Evolutionary conservation across 2,888 invertebrate genomes (phyloP), one percentile per base, ranked within the genome.

Genomic region (Mimachlamys varia): DNA sequence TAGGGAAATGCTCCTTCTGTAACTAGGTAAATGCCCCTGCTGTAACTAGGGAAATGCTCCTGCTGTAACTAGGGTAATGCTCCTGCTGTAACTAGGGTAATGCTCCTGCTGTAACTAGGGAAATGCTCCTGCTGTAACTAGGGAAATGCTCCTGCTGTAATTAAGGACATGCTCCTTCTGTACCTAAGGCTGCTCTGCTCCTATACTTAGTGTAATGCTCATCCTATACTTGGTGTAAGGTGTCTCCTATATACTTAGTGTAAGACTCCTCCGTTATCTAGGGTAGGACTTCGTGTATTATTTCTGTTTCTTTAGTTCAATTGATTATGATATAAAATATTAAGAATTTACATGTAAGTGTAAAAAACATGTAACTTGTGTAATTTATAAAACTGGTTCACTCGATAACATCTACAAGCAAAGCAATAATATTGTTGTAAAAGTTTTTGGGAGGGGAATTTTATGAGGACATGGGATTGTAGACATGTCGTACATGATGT

Each of bases 291-390:
- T 44, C 44, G 3, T 44, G 44, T 44, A 44, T n/a, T n/a, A n/a
- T n/a, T n/a, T n/a, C 5, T 10, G 62, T 27, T 76, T 27, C 17
- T 76, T 76, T 76, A n/a, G 62, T 27, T 76, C 27, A 76, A 76
- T 13, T 27, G 62, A 76, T 76, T 76, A n/a, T 27, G 10, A 76
- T 76, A 4, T 76, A 15, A n/a, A 76, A 76, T n/a, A 27, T 5
- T 76, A 76, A 5, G 27, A 76, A 76, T 76, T 7, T 76, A 76
- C 27, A 27, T n/a, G n/a, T n/a, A n/a, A n/a, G n/a, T n/a, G n/a
- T n/a, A n/a, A n/a, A n/a, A 33, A 76, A 76, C 33, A 33, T 76
- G n/a, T 76, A 76, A 33, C 76, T 76, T 76, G 33, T 76, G 76
- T 76, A 76, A 76, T 15, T 19, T 27, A 13, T 19, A 76, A 33